Evolutionary conservation across 2,888 invertebrate genomes (phyloP), one percentile per base, ranked within the genome.

Genomic region (Sinotaia quadrata): DNA sequence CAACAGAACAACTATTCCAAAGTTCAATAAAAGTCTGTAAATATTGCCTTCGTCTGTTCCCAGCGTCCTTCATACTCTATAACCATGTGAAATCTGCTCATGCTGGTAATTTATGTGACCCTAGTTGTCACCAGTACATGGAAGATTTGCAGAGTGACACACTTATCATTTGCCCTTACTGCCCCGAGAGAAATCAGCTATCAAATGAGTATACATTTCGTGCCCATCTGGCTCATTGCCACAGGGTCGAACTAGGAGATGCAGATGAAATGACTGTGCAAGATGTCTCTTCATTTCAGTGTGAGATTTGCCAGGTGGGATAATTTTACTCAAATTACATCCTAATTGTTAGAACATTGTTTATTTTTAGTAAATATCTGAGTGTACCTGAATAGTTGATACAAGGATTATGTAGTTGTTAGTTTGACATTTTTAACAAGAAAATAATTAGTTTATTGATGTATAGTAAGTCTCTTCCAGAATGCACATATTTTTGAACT

Each of bases 281-380:
- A n/a, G 62, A n/a, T 10, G 27, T 44, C 1, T 10, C 47, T 18
- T 52, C 63, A 7, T 10, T 27, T 4, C 29, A 54, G 37, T 63
- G 63, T 41, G 63, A 63, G 31, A 51, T 63, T n/a, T 63, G 63
- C 33, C 52, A 54, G 37, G 63, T 63, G 18, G 44, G 37, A 21
- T 31, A 33, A 56, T 47, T 15, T 15, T 47, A 21, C n/a, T n/a
- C n/a, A n/a, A n/a, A n/a, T n/a, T n/a, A n/a, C n/a, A n/a, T n/a
- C n/a, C n/a, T n/a, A n/a, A n/a, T n/a, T n/a, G n/a, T n/a, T n/a
- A n/a, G n/a, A n/a, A n/a, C n/a, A n/a, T n/a, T n/a, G n/a, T n/a
- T n/a, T n/a, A n/a, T n/a, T n/a, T n/a, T n/a, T n/a, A n/a, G n/a
- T n/a, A n/a, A n/a, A n/a, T n/a, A n/a, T n/a, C n/a, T n/a, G n/a